These are phyloP conservation scores for Strigops habroptila DNA, from an alignment of 2,113 vertebrate genomes.

Conservation along the genomic window DNA sequence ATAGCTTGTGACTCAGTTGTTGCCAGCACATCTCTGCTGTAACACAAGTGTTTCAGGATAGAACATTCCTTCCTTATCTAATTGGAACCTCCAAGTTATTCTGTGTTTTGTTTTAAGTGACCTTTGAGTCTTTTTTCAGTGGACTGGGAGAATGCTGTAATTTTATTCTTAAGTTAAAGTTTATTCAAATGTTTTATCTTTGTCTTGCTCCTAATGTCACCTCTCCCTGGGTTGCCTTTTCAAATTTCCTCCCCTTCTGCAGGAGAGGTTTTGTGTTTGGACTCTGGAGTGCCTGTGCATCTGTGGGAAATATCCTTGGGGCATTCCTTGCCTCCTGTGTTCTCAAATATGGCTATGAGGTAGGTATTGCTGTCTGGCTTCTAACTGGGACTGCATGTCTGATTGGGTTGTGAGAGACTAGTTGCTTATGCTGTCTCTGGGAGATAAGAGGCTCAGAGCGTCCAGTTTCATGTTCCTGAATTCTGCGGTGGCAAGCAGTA, in stretches of 20 bases:
- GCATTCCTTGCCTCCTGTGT: conserved; percentile 93
- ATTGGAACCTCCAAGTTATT: not conserved
- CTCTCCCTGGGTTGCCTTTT: not conserved
- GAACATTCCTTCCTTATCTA: not conserved
- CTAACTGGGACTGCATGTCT: not conserved
- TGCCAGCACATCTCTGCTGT: not conserved
- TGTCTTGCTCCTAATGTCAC: not conserved
- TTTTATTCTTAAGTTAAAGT: not conserved
- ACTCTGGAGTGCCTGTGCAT: conserved; percentile 96
- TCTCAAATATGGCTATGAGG: conserved; percentile 94
- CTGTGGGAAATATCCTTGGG: conserved; percentile 94
- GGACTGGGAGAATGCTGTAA: not conserved
- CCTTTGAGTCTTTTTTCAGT: not conserved
- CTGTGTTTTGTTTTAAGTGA: not conserved
- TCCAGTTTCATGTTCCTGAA: not conserved
- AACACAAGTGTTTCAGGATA: not conserved
- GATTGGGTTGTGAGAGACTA: not conserved
- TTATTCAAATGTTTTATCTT: not conserved
- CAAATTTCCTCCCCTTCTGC: not conserved
- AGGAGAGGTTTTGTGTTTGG: conserved; percentile 95
- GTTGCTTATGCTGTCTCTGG: not conserved
- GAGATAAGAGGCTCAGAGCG: not conserved
- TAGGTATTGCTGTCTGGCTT: conserved; percentile 51
- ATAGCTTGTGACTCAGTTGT: not conserved
- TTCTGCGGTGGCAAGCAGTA: not conserved